phyloP scores from a whole-genome alignment of 2,888 invertebrate genomes.

The Melinaea marsaeus region DNA sequence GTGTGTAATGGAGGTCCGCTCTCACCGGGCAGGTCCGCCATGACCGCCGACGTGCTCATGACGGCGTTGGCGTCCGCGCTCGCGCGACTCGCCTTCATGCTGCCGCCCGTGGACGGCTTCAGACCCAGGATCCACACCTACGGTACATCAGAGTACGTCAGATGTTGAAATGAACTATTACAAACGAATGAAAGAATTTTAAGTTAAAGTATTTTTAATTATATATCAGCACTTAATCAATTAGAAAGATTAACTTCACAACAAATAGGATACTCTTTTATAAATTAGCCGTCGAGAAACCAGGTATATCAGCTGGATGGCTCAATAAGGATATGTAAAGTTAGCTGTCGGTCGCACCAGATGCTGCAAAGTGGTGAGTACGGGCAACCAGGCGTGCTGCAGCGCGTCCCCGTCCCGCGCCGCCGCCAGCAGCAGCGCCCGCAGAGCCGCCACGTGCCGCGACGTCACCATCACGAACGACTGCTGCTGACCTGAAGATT shows the following conservation, averaged over 20 bases:
- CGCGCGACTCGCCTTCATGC: constrained; percentile 89
- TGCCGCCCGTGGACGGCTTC: constrained; percentile 96
- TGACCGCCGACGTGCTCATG: constrained; percentile 94
- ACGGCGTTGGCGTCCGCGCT: constrained; percentile 90
- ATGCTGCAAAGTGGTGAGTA: constrained; percentile 95
- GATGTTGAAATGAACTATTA: too few species aligned
- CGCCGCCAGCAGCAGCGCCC: constrained; percentile 91
- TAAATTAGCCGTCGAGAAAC: too few species aligned
- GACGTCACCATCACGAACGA: constrained; percentile 96
- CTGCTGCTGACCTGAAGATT: constrained; percentile 82
- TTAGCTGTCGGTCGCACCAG: constrained; percentile 68
- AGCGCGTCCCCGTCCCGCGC: constrained; percentile 92
- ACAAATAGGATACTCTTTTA: too few species aligned
- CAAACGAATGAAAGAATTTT: too few species aligned
- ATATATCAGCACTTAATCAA: too few species aligned
- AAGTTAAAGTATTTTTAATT: too few species aligned
- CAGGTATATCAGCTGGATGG: too few species aligned
- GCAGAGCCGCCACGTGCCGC: constrained; percentile 98
- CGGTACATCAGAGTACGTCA: neutral
- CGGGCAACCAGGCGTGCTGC: constrained; percentile 96
- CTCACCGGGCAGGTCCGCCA: constrained; percentile 93
- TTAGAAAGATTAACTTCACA: too few species aligned
- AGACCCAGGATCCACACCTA: constrained; percentile 95
- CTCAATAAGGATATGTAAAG: neutral
- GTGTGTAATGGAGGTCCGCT: neutral